Evolutionary conservation across 2,113 vertebrate genomes (phyloP), one percentile per base, ranked within the genome.

Genomic region (Copsychus sechellarum): DNA sequence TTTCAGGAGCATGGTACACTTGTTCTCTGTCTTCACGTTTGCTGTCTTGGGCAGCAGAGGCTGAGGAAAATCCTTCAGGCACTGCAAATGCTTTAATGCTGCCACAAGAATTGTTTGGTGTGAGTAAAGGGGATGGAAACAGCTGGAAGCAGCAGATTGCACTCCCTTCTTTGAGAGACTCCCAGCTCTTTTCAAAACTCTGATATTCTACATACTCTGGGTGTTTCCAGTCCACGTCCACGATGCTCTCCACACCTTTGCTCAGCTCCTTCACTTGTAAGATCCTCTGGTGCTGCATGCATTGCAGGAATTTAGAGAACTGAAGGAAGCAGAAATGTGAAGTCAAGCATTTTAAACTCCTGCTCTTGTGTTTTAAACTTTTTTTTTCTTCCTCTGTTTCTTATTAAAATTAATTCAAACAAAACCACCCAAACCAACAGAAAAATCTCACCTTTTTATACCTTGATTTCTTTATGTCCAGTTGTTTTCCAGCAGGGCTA

Each of bases 401-500:
- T 70, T 51, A 60, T 25, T 76, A 57, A 60, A 90, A 50, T 40
- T 47, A 51, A 36, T 31, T 5, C 2, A 6, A 62, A 65, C n/a
- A 74, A 36, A 4, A 0, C 10, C 19, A 65, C 25, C 8, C 11
- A 51, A 60, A 45, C 33, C 12, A 2, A 42, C 8, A 77, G 31
- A 72, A 82, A 67, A 69, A 74, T 56, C 97, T 87, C 97, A 99
- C 99, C 99, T 99, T 99, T 96, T 98, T 99, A 93, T 99, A 99
- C 95, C 99, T 99, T 83, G 99, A 99, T 96, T 99, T 99, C 98
- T 99, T 99, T 72, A 99, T 98, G 84, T 99, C 99, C 86, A 99
- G 94, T 65, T 99, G 98, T 79, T 97, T 98, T 97, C 98, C 99
- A 96, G 97, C 98, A 47, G 99, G 99, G 97, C 99, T 99, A 93